phyloP scores from a whole-genome alignment of 2,888 invertebrate genomes.

The Amblyjoppa fuscipennis region DNA sequence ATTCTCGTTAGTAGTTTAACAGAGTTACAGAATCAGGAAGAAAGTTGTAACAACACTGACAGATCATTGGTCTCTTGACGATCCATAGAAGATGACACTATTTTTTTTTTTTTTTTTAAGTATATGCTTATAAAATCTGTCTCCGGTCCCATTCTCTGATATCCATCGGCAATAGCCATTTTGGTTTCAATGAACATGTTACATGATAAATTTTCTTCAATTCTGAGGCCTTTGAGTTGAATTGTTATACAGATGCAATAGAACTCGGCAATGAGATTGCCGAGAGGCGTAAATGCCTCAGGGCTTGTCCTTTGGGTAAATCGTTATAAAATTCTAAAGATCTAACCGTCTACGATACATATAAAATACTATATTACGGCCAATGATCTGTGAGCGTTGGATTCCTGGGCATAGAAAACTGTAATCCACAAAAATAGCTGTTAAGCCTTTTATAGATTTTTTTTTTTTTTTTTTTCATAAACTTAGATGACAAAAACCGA shows the following conservation, averaged over 20 bases:
- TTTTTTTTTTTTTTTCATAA: constrained; percentile 20
- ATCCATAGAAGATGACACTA: constrained; percentile 72
- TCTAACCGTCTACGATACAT: constrained; percentile 71
- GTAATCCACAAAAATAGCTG: constrained; percentile 75
- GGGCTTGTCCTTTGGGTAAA: constrained; percentile 64
- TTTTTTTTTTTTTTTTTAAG: constrained; percentile 33
- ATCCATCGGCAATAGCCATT: constrained; percentile 74
- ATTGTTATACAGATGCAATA: constrained; percentile 23
- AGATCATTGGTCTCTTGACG: constrained; percentile 72
- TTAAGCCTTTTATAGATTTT: constrained; percentile 47
- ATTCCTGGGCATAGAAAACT: constrained; percentile 71
- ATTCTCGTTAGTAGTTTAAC: constrained; percentile 79
- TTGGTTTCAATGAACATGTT: constrained; percentile 72
- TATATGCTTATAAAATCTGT: constrained; percentile 78
- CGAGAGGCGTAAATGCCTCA: constrained; percentile 36
- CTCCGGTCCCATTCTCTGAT: constrained; percentile 80
- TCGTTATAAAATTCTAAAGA: constrained; percentile 75
- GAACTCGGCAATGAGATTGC: constrained; percentile 19
- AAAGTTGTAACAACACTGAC: constrained; percentile 68
- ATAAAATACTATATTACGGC: constrained; percentile 73
- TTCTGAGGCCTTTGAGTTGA: constrained; percentile 39
- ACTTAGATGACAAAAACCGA: constrained; percentile 62
- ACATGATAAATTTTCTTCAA: constrained; percentile 59
- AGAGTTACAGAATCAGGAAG: constrained; percentile 72
- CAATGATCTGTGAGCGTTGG: constrained; percentile 74